Evolutionary conservation across 2,888 invertebrate species (phyloP).

Genomic region (Adelognathus sp.): DNA sequence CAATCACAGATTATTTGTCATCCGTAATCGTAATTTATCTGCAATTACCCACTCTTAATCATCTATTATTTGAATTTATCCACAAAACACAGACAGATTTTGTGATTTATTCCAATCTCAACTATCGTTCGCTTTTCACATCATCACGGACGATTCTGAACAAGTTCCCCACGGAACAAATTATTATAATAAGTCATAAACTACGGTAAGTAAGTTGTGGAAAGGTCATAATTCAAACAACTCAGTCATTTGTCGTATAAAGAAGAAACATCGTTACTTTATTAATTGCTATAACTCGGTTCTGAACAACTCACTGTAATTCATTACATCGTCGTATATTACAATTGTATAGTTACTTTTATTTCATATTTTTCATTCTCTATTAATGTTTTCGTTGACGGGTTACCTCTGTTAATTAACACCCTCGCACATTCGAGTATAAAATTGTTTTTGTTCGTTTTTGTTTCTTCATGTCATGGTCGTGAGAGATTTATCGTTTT

Average conservation of each 20-base stretch:
- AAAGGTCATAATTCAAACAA: neutral
- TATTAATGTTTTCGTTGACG: constrained; percentile 42
- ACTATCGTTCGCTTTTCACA: too few species aligned
- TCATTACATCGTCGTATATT: constrained; percentile 70
- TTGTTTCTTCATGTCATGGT: constrained; percentile 54
- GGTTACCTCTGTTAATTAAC: constrained; percentile 32
- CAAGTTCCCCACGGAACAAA: too few species aligned
- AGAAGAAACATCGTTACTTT: constrained; percentile 72
- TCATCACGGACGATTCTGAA: too few species aligned
- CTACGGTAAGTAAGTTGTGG: too few species aligned
- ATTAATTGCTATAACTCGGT: constrained; percentile 71
- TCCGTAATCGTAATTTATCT: too few species aligned
- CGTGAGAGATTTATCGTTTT: neutral
- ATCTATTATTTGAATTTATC: too few species aligned
- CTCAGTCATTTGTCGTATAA: constrained; percentile 43
- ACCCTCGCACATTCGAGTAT: constrained; percentile 36
- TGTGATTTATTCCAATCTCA: too few species aligned
- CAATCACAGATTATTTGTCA: too few species aligned
- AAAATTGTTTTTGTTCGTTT: too few species aligned
- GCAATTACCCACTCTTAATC: too few species aligned
- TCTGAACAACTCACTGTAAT: constrained; percentile 70
- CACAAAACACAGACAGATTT: too few species aligned
- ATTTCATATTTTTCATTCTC: constrained; percentile 18
- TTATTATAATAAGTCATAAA: too few species aligned
- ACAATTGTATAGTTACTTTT: constrained; percentile 64